These are phyloP conservation scores for Aldrovandia affinis DNA, from an alignment of 2,797 vertebrate species.

Conservation along the genomic window DNA sequence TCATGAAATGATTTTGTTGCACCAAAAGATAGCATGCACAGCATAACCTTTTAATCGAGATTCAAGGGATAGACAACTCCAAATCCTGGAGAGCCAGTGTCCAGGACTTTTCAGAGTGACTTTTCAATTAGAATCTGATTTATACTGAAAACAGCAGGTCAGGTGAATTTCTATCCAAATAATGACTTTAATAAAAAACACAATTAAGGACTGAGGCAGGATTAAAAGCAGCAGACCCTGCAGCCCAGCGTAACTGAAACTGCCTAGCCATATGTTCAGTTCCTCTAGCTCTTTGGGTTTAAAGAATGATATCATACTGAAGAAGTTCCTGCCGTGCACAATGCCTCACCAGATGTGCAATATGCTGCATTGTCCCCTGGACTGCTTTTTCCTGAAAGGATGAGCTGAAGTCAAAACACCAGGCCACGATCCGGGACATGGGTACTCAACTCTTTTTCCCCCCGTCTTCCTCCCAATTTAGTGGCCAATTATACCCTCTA, in stretches of 20 bases:
- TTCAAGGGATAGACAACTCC: neutral
- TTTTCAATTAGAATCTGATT: constrained; percentile 3
- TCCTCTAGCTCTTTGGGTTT: neutral
- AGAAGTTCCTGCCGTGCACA: constrained; percentile 50
- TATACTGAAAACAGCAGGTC: neutral
- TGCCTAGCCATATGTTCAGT: neutral
- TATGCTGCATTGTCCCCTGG: constrained; percentile 75
- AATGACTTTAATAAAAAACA: constrained; percentile 10
- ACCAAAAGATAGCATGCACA: neutral
- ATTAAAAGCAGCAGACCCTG: constrained; percentile 28
- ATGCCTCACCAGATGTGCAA: constrained; percentile 93
- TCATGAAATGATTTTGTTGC: neutral
- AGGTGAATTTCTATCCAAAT: constrained; percentile 12
- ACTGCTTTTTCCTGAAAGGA: constrained; percentile 81
- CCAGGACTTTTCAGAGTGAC: neutral
- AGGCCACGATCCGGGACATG: constrained; percentile 72
- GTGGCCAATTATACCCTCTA: no score
- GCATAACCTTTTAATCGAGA: neutral
- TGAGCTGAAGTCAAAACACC: constrained; percentile 82
- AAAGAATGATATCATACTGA: neutral
- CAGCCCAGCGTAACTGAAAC: neutral
- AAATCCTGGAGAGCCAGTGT: neutral
- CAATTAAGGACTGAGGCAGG: constrained; percentile 5
- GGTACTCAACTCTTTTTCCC: no score
- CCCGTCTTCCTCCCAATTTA: no score